Percentiles rank a stretch among this genome's conserved stretches.
These are phyloP conservation scores for Isichthys henryi DNA, from an alignment of 2,113 vertebrate genomes.

Conservation along the genomic window DNA sequence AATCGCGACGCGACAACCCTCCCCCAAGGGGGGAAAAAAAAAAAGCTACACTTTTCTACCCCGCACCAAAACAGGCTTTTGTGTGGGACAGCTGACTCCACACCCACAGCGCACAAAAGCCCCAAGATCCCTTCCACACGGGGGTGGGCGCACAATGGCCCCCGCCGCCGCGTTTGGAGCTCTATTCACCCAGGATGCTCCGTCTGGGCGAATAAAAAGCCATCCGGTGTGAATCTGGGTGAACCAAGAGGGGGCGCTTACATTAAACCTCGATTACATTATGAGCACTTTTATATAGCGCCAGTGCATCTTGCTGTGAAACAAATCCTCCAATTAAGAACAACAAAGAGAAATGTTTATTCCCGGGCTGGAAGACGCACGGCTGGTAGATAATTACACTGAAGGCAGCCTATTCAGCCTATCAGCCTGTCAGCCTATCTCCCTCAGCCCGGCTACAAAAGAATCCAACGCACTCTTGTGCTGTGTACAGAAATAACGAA, in stretches of 20 bases:
- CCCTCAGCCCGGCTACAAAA: slow-evolving; percentile 48
- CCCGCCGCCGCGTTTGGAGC: slow-evolving; percentile 22
- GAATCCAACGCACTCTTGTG: slow-evolving; percentile 69
- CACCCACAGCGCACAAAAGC: slow-evolving; percentile 15
- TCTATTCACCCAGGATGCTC: slow-evolving; percentile 24
- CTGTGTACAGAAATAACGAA: slow-evolving; percentile 50
- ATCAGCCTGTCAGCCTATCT: background rate
- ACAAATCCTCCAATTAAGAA: slow-evolving; percentile 31
- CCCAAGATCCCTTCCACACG: background rate
- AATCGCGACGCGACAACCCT: background rate
- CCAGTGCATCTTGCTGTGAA: slow-evolving; percentile 31
- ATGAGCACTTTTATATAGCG: slow-evolving; percentile 35
- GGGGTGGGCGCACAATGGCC: background rate
- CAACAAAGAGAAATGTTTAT: slow-evolving; percentile 25
- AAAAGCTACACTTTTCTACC: background rate
- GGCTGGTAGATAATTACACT: slow-evolving; percentile 5
- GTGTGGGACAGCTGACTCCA: slow-evolving; percentile 14
- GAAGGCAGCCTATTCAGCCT: slow-evolving; percentile 1
- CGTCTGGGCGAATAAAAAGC: slow-evolving; percentile 31
- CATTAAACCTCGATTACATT: slow-evolving; percentile 39
- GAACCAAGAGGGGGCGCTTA: slow-evolving; percentile 27
- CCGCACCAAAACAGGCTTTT: background rate
- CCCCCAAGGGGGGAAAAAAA: background rate
- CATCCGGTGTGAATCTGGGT: slow-evolving; percentile 34
- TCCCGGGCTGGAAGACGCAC: slow-evolving; percentile 22